phyloP scores from a whole-genome alignment of 2,888 invertebrate genomes.

The Argyra leucocephala region DNA sequence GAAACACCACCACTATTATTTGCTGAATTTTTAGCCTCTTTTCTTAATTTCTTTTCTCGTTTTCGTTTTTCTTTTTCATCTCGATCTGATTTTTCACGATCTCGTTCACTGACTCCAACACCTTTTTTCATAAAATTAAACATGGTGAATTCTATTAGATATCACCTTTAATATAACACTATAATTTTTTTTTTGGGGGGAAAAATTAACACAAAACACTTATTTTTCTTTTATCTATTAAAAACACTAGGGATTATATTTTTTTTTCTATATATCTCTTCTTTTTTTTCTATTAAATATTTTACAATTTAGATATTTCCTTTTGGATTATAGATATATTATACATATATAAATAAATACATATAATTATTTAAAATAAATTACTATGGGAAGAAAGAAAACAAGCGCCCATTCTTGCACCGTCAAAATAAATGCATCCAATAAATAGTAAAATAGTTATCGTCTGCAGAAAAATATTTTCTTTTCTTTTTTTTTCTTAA shows the following conservation, averaged over 20 bases:
- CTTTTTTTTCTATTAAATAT: too few species aligned
- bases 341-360: too few species aligned
- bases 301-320: too few species aligned
- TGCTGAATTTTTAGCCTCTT: constrained; percentile 68
- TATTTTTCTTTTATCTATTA: not conserved
- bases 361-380: not conserved
- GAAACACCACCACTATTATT: constrained; percentile 64
- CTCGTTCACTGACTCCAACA: constrained; percentile 50
- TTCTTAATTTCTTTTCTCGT: constrained; percentile 73
- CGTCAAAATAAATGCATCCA: not conserved
- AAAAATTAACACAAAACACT: too few species aligned
- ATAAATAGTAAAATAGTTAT: not conserved
- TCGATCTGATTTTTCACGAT: constrained; percentile 49
- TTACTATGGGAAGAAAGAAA: not conserved
- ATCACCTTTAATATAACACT: constrained; percentile 16
- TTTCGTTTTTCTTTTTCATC: constrained; percentile 75
- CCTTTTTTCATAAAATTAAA: constrained; percentile 91
- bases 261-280: too few species aligned
- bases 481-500: not conserved
- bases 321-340: not conserved
- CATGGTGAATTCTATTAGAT: constrained; percentile 46
- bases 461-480: not conserved
- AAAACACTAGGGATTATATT: not conserved
- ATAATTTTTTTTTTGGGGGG: not conserved
- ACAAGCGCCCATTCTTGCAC: not conserved